Evolutionary conservation across 2,888 invertebrate species (phyloP).

Genomic region (Chelonus formosanus): DNA sequence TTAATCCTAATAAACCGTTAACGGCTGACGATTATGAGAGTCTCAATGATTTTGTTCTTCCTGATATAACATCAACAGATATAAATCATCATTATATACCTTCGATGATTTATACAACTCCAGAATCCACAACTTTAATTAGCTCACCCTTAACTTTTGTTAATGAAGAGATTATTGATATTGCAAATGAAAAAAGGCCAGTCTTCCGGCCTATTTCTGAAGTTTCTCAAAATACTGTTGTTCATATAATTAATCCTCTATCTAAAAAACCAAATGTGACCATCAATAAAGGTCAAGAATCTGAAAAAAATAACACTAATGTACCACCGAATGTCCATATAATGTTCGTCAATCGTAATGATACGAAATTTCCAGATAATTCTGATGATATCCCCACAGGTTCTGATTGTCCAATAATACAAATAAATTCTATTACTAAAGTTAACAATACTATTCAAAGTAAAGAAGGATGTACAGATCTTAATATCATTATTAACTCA

Average conservation of each 20-base stretch:
- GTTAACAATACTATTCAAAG: slow-evolving; percentile 65
- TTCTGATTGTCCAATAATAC: slow-evolving; percentile 58
- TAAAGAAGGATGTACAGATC: slow-evolving; percentile 75
- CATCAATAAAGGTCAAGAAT: slow-evolving; percentile 37
- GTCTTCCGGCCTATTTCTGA: slow-evolving; percentile 48
- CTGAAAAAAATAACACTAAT: slow-evolving; percentile 27
- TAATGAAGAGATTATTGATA: slow-evolving; percentile 26
- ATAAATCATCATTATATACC: background rate
- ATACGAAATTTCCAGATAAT: slow-evolving; percentile 36
- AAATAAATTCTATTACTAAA: slow-evolving; percentile 60
- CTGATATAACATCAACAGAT: background rate
- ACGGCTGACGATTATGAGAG: slow-evolving; percentile 24
- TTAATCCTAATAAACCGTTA: slow-evolving; percentile 46
- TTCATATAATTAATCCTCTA: slow-evolving; percentile 55
- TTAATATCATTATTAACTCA: slow-evolving; percentile 76
- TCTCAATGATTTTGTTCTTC: slow-evolving; percentile 24
- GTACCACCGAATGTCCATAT: slow-evolving; percentile 55
- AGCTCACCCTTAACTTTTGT: slow-evolving; percentile 11
- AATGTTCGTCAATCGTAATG: slow-evolving; percentile 52
- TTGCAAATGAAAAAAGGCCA: slow-evolving; percentile 34
- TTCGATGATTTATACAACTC: too few species aligned
- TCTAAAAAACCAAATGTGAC: slow-evolving; percentile 51
- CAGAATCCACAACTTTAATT: background rate
- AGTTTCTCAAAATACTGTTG: slow-evolving; percentile 56
- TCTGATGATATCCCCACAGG: slow-evolving; percentile 27